Percentiles rank a stretch among this genome's conserved stretches.
phyloP scores from a whole-genome alignment of 2,113 vertebrate species.

The Elgaria multicarinata region DNA sequence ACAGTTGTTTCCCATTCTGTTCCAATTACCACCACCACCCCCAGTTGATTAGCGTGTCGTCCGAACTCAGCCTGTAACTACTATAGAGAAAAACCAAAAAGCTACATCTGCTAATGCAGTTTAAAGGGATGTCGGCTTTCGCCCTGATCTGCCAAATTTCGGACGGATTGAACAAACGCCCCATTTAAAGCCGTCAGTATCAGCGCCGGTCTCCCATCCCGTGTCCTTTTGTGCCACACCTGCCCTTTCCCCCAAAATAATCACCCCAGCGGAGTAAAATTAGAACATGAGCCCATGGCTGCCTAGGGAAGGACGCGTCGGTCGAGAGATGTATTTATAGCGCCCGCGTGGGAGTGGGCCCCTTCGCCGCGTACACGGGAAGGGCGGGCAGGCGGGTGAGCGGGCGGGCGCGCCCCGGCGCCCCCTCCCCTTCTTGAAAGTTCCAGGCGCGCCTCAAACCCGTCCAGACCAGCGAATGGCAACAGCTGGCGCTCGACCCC shows the following conservation, averaged over 20 bases:
- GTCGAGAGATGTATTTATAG: not conserved
- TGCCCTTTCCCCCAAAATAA: constrained; percentile 8
- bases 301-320: not conserved
- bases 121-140: no score
- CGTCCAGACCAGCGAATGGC: not conserved
- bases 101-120: no score
- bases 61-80: no score
- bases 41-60: no score
- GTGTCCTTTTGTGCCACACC: not conserved
- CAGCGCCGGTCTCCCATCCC: not conserved
- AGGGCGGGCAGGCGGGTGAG: not conserved
- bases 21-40: no score
- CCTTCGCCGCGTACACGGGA: not conserved
- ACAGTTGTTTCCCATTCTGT: no score
- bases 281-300: not conserved
- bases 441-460: not conserved
- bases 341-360: not conserved
- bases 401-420: not conserved
- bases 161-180: no score
- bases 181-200: no score
- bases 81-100: no score
- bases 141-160: no score
- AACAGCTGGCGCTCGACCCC: not conserved
- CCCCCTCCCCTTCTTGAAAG: not conserved
- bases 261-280: not conserved